These are phyloP conservation scores for Cyrtonyx montezumae DNA, from an alignment of 2,113 vertebrate genomes.

Conservation along the genomic window DNA sequence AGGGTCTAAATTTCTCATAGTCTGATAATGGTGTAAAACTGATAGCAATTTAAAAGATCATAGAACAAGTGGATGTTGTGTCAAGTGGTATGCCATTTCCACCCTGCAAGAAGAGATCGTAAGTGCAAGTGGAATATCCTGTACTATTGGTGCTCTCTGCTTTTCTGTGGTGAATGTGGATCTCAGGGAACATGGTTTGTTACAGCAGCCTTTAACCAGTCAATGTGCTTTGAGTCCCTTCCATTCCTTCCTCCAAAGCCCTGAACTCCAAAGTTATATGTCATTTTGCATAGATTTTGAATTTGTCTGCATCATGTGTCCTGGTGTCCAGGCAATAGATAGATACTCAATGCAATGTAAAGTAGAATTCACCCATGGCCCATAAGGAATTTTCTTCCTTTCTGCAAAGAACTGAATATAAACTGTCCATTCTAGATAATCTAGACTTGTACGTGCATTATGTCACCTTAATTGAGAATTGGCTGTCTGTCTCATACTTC, in stretches of 20 bases:
- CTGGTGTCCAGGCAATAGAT: not conserved
- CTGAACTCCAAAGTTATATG: not conserved
- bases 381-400: not conserved
- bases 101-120: rapidly evolving
- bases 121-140: not conserved
- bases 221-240: not conserved
- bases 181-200: rapidly evolving
- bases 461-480: not conserved
- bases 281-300: not conserved
- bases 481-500: not conserved
- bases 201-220: not conserved
- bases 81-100: not conserved
- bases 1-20: not conserved
- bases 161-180: rapidly evolving
- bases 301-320: not conserved
- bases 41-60: not conserved
- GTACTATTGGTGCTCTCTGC: not conserved
- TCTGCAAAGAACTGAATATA: not conserved
- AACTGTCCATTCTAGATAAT: not conserved
- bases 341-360: not conserved
- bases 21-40: not conserved
- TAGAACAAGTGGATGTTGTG: not conserved
- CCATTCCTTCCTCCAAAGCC: not conserved
- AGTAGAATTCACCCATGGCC: not conserved
- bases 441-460: not conserved